Percentiles rank a stretch among this genome's conserved stretches.
Conservation (phyloP, 2,888 invertebrate species). For the Salticus scenicus region DNA sequence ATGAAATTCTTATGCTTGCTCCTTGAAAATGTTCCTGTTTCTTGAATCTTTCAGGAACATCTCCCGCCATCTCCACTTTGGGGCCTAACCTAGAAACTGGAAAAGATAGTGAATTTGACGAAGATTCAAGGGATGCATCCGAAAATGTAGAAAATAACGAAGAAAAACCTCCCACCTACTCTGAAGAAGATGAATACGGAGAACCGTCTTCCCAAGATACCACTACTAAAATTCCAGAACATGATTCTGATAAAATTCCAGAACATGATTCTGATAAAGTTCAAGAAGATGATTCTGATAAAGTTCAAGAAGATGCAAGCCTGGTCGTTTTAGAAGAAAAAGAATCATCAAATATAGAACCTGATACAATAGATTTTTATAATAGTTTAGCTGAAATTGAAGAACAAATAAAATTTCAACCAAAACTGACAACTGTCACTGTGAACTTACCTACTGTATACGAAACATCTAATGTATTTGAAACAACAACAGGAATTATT, state of each 20-base stretch:
- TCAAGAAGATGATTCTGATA: neutral
- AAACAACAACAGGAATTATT: constrained; percentile 9
- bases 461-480: constrained; percentile 17
- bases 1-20: constrained; percentile 59
- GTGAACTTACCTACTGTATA: constrained; percentile 40
- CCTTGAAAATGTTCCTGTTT: constrained; percentile 70
- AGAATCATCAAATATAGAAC: neutral
- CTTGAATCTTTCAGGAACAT: constrained; percentile 69
- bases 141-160: constrained; percentile 28
- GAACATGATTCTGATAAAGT: neutral
- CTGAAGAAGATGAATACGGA: constrained; percentile 21
- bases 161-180: neutral
- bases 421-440: constrained; percentile 30
- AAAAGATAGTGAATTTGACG: constrained; percentile 30
- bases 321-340: neutral
- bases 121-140: constrained; percentile 11
- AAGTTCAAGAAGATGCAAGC: neutral
- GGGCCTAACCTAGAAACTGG: constrained; percentile 37
- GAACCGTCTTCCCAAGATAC: neutral
- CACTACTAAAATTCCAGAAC: neutral
- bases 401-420: constrained; percentile 13
- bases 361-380: constrained; percentile 33
- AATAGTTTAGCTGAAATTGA: constrained; percentile 50
- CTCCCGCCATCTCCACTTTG: constrained; percentile 33
- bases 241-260: neutral